These are phyloP conservation scores for Callosobruchus maculatus DNA, from an alignment of 2,888 invertebrate genomes.

Conservation along the genomic window DNA sequence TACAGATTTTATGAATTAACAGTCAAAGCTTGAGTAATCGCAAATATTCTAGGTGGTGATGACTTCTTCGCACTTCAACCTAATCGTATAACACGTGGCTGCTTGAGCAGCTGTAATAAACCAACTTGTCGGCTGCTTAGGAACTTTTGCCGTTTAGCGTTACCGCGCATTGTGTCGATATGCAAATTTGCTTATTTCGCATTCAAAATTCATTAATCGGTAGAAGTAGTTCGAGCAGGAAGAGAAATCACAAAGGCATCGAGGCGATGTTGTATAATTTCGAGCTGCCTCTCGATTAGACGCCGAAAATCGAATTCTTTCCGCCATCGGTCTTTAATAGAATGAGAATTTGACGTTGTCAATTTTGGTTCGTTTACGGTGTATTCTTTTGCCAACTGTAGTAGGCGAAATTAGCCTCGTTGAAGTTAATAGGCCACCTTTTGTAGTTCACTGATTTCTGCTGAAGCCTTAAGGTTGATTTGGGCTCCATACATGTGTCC, in stretches of 20 bases:
- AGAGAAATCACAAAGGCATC: neutral
- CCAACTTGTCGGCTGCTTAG: neutral
- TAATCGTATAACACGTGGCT: neutral
- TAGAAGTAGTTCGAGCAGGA: neutral
- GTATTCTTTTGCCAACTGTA: neutral
- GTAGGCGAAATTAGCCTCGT: no score
- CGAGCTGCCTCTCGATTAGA: neutral
- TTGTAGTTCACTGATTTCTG: no score
- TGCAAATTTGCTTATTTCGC: neutral
- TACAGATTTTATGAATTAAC: no score
- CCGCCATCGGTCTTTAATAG: neutral
- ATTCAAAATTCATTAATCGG: neutral
- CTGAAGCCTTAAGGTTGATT: no score
- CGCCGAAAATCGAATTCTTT: neutral
- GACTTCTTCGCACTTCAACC: neutral
- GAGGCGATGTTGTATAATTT: neutral
- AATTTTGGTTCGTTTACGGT: neutral
- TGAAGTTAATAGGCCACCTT: no score
- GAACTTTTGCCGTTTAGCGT: neutral
- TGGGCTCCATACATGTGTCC: no score
- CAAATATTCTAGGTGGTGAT: neutral
- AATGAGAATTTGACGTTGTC: neutral
- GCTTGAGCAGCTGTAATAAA: neutral
- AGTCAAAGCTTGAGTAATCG: no score
- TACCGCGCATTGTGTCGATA: neutral